These are phyloP conservation scores for Entomyzon cyanotis DNA, from an alignment of 2,113 vertebrate species.

Conservation along the genomic window DNA sequence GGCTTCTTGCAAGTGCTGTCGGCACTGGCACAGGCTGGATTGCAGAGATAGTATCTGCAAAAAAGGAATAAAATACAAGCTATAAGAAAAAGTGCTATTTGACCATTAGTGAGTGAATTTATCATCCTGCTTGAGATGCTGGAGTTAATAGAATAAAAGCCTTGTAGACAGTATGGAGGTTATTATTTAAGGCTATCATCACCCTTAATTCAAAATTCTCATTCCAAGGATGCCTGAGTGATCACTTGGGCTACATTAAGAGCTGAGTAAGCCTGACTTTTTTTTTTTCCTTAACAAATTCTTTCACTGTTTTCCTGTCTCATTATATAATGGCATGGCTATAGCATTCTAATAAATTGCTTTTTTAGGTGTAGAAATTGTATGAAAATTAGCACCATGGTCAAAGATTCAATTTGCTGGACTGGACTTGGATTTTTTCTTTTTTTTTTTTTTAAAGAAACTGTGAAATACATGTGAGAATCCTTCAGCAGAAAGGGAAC, in stretches of 20 bases:
- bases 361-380: not conserved
- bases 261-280: constrained; percentile 6
- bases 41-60: not conserved
- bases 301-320: not conserved
- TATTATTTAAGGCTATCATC: constrained; percentile 47
- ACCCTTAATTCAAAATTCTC: constrained; percentile 38
- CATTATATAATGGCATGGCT: not conserved
- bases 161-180: not conserved
- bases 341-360: not conserved
- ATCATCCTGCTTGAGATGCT: not conserved
- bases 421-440: not conserved
- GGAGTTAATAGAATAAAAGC: constrained; percentile 41
- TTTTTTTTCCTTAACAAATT: not conserved
- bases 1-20: not conserved
- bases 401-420: not conserved
- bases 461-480: not conserved
- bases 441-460: not conserved
- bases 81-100: constrained; percentile 13
- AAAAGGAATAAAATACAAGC: not conserved
- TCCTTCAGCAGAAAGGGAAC: not conserved
- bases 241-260: not conserved
- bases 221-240: constrained; percentile 39
- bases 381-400: not conserved
- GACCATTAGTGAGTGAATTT: constrained; percentile 25
- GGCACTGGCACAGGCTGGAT: not conserved